Evolutionary conservation across 2,113 vertebrate species (phyloP).

Genomic region (Speoplatyrhinus poulsoni): DNA sequence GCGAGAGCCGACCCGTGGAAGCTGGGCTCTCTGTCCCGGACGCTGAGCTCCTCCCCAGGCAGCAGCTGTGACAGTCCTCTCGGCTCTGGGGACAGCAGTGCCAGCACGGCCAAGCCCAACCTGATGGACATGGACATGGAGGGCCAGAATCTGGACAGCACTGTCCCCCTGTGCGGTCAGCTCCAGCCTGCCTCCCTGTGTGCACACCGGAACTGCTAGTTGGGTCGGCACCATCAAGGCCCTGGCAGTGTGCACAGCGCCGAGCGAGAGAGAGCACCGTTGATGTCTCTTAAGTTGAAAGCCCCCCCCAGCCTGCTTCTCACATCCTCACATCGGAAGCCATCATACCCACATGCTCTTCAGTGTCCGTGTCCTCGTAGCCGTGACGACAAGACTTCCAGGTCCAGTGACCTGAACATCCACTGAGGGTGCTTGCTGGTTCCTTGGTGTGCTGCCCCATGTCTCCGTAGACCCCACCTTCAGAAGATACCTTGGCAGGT

Average conservation of each 20-base stretch:
- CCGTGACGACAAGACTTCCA: conserved; percentile 17
- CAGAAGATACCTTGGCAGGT: not conserved
- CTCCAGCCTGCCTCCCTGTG: conserved; percentile 57
- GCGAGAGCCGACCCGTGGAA: conserved; percentile 85
- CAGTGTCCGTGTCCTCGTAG: conserved; percentile 26
- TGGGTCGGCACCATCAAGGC: not conserved
- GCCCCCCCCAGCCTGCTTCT: conserved; percentile 18
- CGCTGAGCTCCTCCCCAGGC: conserved; percentile 80
- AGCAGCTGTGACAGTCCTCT: conserved; percentile 81
- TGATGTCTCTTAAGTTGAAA: conserved; percentile 22
- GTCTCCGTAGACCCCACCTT: conserved; percentile 5
- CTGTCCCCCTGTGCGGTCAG: conserved; percentile 81
- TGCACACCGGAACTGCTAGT: conserved; percentile 64
- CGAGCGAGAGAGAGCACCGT: conserved; percentile 38
- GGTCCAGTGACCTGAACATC: conserved; percentile 30
- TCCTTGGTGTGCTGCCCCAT: conserved; percentile 30
- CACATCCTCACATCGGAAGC: conserved; percentile 35
- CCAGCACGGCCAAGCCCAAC: conserved; percentile 65
- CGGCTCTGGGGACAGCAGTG: conserved; percentile 73
- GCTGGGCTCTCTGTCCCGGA: conserved; percentile 81
- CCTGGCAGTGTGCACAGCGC: conserved; percentile 25
- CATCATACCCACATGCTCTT: conserved; percentile 28
- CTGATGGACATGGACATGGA: conserved; percentile 91
- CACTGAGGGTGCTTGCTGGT: conserved; percentile 33
- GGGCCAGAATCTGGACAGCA: conserved; percentile 85